Evolutionary conservation across 2,888 invertebrate species (phyloP).

Genomic region (Hyposoter dolosus): DNA sequence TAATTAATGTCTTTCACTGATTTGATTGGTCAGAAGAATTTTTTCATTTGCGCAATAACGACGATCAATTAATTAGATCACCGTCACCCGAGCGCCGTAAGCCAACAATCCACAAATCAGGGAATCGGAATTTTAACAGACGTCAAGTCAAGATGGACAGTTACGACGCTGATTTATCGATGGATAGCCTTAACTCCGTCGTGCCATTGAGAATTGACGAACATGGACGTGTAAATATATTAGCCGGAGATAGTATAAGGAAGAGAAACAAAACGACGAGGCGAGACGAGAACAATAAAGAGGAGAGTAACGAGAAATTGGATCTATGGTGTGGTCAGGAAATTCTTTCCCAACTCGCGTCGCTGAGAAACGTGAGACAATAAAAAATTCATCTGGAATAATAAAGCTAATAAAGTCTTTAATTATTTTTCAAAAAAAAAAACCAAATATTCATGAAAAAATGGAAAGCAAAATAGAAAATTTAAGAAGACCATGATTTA

Average conservation of each 20-base stretch:
- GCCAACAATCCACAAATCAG: constrained; percentile 75
- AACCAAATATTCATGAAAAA: not conserved
- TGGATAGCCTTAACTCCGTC: constrained; percentile 83
- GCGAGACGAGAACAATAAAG: constrained; percentile 75
- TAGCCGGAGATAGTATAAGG: constrained; percentile 72
- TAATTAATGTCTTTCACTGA: not conserved
- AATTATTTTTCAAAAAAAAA: not conserved
- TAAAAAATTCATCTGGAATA: not conserved
- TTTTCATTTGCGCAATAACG: not conserved
- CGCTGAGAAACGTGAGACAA: constrained; percentile 79
- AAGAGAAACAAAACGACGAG: constrained; percentile 47
- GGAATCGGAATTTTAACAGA: constrained; percentile 73
- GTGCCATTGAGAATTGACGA: constrained; percentile 86
- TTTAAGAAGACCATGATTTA: constrained; percentile 8
- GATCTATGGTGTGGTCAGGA: constrained; percentile 80
- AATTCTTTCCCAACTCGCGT: constrained; percentile 80
- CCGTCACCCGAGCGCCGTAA: constrained; percentile 81
- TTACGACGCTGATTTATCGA: constrained; percentile 81
- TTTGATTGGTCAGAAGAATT: not conserved
- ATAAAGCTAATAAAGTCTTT: not conserved
- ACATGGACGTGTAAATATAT: constrained; percentile 85
- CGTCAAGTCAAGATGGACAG: constrained; percentile 77
- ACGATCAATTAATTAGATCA: constrained; percentile 73
- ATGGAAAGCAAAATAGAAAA: not conserved
- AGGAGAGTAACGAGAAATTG: constrained; percentile 71